Percentiles rank a stretch among this genome's conserved stretches.
Evolutionary conservation across 2,797 vertebrate species (phyloP).

Genomic region (Paramormyrops hopkinsi): DNA sequence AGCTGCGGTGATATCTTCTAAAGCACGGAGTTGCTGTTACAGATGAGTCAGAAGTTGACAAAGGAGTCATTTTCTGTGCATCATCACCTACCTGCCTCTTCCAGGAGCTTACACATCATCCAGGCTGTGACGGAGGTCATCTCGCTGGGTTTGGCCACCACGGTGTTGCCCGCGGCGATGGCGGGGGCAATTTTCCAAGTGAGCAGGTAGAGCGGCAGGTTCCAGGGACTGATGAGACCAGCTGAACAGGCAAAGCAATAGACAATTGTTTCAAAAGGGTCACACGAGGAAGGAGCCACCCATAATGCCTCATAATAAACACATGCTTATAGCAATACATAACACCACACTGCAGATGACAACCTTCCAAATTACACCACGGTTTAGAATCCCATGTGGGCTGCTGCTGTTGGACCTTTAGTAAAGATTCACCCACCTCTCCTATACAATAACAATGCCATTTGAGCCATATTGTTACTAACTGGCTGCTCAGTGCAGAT

Average conservation of each 20-base stretch:
- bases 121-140: slow-evolving; percentile 94
- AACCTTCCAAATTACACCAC: not conserved
- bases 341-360: not conserved
- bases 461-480: not conserved
- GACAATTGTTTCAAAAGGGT: not conserved
- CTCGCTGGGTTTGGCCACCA: slow-evolving; percentile 95
- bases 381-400: not conserved
- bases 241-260: slow-evolving; percentile 55
- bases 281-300: not conserved
- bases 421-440: not conserved
- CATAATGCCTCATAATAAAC: not conserved
- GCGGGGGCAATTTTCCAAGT: slow-evolving; percentile 98
- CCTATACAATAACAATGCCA: not conserved
- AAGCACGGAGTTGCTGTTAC: not conserved
- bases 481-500: not conserved
- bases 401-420: not conserved
- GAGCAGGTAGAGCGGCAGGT: slow-evolving; percentile 86
- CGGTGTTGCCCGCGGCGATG: slow-evolving; percentile 82
- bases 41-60: not conserved
- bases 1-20: not conserved
- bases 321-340: not conserved
- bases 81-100: slow-evolving; percentile 72
- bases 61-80: not conserved
- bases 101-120: slow-evolving; percentile 90
- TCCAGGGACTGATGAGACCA: slow-evolving; percentile 95